These are phyloP conservation scores for Varanus komodoensis DNA, from an alignment of 2,113 vertebrate genomes.

Conservation along the genomic window DNA sequence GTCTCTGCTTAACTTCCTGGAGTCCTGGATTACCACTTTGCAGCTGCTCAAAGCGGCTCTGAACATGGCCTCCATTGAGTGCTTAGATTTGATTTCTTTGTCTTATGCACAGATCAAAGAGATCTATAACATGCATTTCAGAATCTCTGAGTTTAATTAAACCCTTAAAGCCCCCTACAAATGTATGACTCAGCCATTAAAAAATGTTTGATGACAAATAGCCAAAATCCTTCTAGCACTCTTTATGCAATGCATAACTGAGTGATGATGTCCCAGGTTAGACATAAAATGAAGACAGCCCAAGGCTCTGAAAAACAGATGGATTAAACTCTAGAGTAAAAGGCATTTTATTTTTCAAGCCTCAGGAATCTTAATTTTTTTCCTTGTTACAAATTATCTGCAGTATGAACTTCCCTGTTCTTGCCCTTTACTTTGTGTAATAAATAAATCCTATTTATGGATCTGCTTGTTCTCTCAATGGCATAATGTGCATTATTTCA, in stretches of 20 bases:
- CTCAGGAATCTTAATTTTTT: neutral
- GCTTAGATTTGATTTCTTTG: neutral
- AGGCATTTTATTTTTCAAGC: neutral
- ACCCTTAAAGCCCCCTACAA: conserved; percentile 14
- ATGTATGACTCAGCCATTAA: conserved; percentile 13
- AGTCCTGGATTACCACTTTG: neutral
- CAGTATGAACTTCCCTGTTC: neutral
- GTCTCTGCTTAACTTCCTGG: neutral
- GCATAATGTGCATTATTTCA: conserved; percentile 35
- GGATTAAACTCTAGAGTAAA: conserved; percentile 41
- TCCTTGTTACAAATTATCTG: conserved; percentile 21
- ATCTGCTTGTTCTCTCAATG: conserved; percentile 14
- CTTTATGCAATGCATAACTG: conserved; percentile 9
- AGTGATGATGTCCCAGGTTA: conserved; percentile 20
- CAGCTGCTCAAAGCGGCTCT: conserved; percentile 1
- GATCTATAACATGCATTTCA: conserved; percentile 20
- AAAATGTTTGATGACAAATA: conserved; percentile 25
- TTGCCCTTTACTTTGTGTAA: conserved; percentile 25
- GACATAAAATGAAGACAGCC: conserved; percentile 24
- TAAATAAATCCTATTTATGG: conserved; percentile 31
- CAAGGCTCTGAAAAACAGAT: conserved; percentile 28
- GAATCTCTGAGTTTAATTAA: conserved; percentile 45
- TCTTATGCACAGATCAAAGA: conserved; percentile 16
- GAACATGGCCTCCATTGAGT: neutral
- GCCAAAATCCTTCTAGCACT: conserved; percentile 16